Percentiles rank a stretch among this genome's conserved stretches.
phyloP scores from a whole-genome alignment of 2,888 invertebrate genomes.

The Halictus ligatus region DNA sequence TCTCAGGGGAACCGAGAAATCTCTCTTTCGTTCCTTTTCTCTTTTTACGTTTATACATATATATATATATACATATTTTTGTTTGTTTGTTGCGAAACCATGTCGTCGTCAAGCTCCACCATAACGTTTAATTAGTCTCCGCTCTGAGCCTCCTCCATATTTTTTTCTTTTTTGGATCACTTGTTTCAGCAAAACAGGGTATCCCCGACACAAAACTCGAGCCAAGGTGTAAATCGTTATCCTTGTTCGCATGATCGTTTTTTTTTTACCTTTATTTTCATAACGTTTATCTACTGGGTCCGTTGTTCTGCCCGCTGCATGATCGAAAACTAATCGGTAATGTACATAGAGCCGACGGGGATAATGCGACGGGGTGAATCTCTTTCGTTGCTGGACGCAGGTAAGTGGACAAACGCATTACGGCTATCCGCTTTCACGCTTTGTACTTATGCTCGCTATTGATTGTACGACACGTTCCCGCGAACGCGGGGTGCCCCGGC shows the following conservation, averaged over 20 bases:
- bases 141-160: constrained; percentile 2
- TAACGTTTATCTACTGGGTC: constrained; percentile 77
- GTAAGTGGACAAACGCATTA: constrained; percentile 79
- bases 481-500: background rate
- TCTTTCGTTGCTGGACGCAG: constrained; percentile 60
- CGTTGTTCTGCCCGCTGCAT: constrained; percentile 82
- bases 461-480: constrained; percentile 51
- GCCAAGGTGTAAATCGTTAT: constrained; percentile 63
- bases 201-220: constrained; percentile 34
- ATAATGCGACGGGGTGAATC: constrained; percentile 28
- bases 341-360: constrained; percentile 70
- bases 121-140: background rate
- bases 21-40: constrained; percentile 64
- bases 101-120: background rate
- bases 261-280: constrained; percentile 74
- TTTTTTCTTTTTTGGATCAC: constrained; percentile 43
- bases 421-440: constrained; percentile 70
- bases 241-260: constrained; percentile 78
- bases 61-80: background rate
- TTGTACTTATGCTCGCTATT: constrained; percentile 63
- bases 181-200: constrained; percentile 65
- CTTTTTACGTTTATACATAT: background rate
- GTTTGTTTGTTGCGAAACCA: background rate
- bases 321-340: constrained; percentile 79
- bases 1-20: constrained; percentile 73